Evolutionary conservation across 2,888 invertebrate genomes (phyloP).

Genomic region (Drosophila ustulata): DNA sequence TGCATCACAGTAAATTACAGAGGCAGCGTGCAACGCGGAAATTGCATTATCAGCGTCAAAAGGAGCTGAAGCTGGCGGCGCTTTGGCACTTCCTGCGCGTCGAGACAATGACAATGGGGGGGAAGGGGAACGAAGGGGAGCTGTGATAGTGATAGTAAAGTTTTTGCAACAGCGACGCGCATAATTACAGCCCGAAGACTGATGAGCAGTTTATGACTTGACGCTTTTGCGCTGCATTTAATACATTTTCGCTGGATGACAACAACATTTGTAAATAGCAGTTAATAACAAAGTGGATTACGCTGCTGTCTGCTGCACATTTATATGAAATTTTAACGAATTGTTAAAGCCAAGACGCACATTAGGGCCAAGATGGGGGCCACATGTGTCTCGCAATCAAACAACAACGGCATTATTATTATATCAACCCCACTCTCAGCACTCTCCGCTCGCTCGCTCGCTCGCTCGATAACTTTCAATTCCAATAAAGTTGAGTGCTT

Average conservation of each 20-base stretch:
- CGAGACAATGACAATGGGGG: conserved; percentile 60
- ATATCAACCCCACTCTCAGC: background rate
- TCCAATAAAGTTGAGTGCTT: conserved; percentile 79
- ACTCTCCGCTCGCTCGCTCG: background rate
- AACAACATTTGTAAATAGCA: conserved; percentile 68
- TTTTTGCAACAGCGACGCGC: conserved; percentile 66
- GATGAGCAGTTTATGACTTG: conserved; percentile 84
- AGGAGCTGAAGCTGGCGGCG: conserved; percentile 63
- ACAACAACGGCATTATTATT: conserved; percentile 3
- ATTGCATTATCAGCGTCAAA: conserved; percentile 84
- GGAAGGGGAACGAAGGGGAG: conserved; percentile 39
- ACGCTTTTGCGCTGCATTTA: conserved; percentile 77
- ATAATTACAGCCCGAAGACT: conserved; percentile 78
- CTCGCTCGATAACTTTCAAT: conserved; percentile 53
- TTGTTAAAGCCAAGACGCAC: conserved; percentile 49
- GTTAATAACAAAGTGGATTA: conserved; percentile 68
- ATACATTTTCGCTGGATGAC: conserved; percentile 45
- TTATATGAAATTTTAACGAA: conserved; percentile 55
- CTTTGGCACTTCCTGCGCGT: conserved; percentile 72
- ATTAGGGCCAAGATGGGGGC: conserved; percentile 22
- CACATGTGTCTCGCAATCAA: conserved; percentile 32
- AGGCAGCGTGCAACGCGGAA: conserved; percentile 67
- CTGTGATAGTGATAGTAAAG: conserved; percentile 69
- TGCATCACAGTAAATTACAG: conserved; percentile 78
- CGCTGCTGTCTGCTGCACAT: conserved; percentile 11